Conservation (phyloP, 2,888 invertebrate species). For the Parthenolecanium corni region DNA sequence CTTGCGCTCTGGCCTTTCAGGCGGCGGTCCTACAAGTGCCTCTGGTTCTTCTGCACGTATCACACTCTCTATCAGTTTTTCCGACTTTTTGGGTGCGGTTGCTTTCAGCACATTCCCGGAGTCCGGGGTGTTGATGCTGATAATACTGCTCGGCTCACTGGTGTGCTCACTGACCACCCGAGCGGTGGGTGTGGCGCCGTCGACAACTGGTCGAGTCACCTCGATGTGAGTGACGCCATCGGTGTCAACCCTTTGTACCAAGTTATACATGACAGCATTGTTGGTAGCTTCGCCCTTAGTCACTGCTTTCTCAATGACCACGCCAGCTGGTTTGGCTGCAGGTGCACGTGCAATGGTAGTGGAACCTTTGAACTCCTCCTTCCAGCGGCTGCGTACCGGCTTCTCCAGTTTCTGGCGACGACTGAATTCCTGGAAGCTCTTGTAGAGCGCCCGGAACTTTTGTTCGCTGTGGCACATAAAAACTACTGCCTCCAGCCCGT, state of each 20-base stretch:
- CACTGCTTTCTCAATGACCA: not conserved
- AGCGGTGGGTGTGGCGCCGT: constrained; percentile 26
- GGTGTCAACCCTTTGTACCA: constrained; percentile 42
- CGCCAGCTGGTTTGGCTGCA: not conserved
- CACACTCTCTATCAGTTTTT: constrained; percentile 11
- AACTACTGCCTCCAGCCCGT: constrained; percentile 35
- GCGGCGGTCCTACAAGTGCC: constrained; percentile 22
- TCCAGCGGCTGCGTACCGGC: constrained; percentile 31
- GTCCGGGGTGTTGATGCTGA: constrained; percentile 40
- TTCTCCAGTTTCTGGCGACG: constrained; percentile 34
- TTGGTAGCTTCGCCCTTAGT: not conserved
- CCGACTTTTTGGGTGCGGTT: not conserved
- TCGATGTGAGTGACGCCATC: constrained; percentile 45
- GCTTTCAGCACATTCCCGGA: constrained; percentile 27
- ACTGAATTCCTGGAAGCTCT: constrained; percentile 35
- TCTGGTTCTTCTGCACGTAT: constrained; percentile 11
- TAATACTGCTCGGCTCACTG: constrained; percentile 36
- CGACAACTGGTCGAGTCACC: constrained; percentile 36
- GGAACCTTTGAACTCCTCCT: constrained; percentile 17
- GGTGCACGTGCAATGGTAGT: no score
- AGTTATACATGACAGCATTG: constrained; percentile 37
- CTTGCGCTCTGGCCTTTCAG: constrained; percentile 33
- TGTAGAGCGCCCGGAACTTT: constrained; percentile 34
- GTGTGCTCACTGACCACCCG: not conserved
- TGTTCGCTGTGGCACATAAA: constrained; percentile 35